A percentile compares a stretch with the other conserved stretches of the same genome.
Evolutionary conservation across 92 coral and sea anemone genomes (phyloP).

Genomic region (Virgularia gustaviana): DNA sequence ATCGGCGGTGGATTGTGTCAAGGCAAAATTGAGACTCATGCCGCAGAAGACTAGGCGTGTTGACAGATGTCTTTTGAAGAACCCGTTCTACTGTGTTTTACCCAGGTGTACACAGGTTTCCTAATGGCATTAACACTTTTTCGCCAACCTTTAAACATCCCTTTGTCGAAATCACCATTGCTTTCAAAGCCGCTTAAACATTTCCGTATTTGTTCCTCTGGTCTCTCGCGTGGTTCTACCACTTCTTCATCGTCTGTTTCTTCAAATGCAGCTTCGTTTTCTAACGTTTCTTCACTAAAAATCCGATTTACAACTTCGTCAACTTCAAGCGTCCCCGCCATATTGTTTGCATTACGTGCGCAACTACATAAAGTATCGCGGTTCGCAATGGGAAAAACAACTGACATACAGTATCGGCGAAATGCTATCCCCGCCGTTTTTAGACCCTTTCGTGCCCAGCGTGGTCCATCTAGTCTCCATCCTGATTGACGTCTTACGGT

Average conservation of each 20-base stretch:
- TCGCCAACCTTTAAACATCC: not conserved
- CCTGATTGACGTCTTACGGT: too few relatives aligned
- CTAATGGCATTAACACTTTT: not conserved
- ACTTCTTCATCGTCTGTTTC: not conserved
- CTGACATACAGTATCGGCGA: not conserved
- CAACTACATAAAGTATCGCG: not conserved
- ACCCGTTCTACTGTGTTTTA: not conserved
- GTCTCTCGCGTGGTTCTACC: not conserved
- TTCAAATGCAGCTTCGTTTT: not conserved
- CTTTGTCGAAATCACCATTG: not conserved
- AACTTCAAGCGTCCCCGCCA: slow-evolving; percentile 4
- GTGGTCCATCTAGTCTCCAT: not conserved
- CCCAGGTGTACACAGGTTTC: too few relatives aligned
- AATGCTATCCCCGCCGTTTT: not conserved
- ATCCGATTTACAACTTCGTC: slow-evolving; percentile 2
- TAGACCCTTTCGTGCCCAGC: slow-evolving; percentile 6
- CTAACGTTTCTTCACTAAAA: not conserved
- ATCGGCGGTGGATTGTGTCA: slow-evolving; percentile 14
- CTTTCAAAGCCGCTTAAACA: slow-evolving; percentile 1
- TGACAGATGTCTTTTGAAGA: not conserved
- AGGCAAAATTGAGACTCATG: slow-evolving; percentile 44
- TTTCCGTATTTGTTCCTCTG: not conserved
- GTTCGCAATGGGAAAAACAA: not conserved
- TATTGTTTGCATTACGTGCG: not conserved
- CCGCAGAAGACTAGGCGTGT: not conserved